A percentile compares a stretch with the other conserved stretches of the same genome.
phyloP scores from a whole-genome alignment of 2,113 vertebrate genomes.

The Lampris megalopsis region DNA sequence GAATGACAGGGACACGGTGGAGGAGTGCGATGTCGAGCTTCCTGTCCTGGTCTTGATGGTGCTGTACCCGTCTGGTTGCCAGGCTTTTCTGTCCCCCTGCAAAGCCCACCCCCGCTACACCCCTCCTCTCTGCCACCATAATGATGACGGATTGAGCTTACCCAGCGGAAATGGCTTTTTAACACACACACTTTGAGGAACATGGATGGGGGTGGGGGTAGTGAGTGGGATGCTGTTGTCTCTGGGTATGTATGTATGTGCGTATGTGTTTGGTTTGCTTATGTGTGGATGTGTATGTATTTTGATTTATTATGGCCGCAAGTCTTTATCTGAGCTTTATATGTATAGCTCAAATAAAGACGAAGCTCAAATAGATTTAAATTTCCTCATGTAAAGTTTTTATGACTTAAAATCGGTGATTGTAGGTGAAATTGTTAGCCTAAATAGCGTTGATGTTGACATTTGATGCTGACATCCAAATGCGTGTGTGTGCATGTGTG shows the following conservation, averaged over 20 bases:
- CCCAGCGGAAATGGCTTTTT: conserved; percentile 58
- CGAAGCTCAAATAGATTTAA: too few species aligned
- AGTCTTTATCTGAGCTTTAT: too few species aligned
- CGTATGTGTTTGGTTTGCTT: neutral
- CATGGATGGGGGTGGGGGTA: conserved; percentile 20
- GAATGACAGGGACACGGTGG: conserved; percentile 47
- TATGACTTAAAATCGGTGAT: too few species aligned
- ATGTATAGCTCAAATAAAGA: too few species aligned
- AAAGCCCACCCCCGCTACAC: neutral
- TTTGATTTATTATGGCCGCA: neutral
- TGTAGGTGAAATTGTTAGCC: too few species aligned
- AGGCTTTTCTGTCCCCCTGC: conserved; percentile 36
- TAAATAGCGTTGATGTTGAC: too few species aligned
- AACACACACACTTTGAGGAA: conserved; percentile 47
- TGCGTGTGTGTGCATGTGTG: conserved; percentile 46
- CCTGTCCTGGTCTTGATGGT: conserved; percentile 57
- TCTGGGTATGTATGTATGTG: conserved; percentile 19
- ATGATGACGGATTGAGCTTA: conserved; percentile 68
- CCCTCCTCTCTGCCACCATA: conserved; percentile 37
- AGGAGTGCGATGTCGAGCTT: conserved; percentile 54
- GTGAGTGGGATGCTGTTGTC: conserved; percentile 21
- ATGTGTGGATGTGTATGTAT: conserved; percentile 10
- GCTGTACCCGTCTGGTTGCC: conserved; percentile 62
- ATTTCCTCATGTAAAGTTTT: too few species aligned
- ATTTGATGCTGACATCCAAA: neutral